Conservation (phyloP, 2,113 vertebrate species). For the Callochromis pleurospilus region DNA sequence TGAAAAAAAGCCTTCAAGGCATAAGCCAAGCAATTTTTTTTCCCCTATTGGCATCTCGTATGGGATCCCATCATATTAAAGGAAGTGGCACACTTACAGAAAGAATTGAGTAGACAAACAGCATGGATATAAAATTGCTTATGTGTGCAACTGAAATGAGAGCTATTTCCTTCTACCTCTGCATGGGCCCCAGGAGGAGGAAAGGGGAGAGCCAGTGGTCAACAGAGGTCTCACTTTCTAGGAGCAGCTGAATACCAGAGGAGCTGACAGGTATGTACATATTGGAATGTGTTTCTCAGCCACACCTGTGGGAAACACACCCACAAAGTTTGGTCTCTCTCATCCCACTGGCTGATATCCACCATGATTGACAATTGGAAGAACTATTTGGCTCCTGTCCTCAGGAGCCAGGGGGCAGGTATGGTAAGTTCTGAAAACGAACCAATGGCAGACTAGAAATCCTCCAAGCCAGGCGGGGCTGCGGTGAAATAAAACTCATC, state of each 20-base stretch:
- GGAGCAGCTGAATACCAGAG: constrained; percentile 56
- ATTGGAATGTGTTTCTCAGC: constrained; percentile 69
- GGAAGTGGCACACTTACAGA: neutral
- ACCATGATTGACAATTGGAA: constrained; percentile 54
- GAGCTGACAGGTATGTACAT: constrained; percentile 68
- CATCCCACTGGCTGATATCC: constrained; percentile 59
- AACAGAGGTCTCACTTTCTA: constrained; percentile 39
- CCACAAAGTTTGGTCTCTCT: constrained; percentile 43
- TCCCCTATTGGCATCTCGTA: neutral
- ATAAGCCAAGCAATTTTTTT: neutral
- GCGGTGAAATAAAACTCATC: constrained; percentile 75
- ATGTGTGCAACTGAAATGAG: constrained; percentile 1
- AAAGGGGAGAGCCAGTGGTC: constrained; percentile 19
- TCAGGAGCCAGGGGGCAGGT: constrained; percentile 52
- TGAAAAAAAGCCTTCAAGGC: neutral
- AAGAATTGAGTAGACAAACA: neutral
- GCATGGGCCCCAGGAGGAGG: constrained; percentile 22
- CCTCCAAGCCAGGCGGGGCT: constrained; percentile 65
- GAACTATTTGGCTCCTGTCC: constrained; percentile 47
- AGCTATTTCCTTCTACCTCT: constrained; percentile 19
- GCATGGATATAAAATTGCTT: neutral
- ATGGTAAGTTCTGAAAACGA: constrained; percentile 24
- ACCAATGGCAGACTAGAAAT: constrained; percentile 58
- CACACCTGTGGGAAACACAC: constrained; percentile 68
- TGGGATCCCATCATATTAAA: neutral